Percentiles rank a stretch among this genome's conserved stretches.
Evolutionary conservation across 1,140 invertebrate genomes (phyloP).

Genomic region (Drosophila novamexicana): DNA sequence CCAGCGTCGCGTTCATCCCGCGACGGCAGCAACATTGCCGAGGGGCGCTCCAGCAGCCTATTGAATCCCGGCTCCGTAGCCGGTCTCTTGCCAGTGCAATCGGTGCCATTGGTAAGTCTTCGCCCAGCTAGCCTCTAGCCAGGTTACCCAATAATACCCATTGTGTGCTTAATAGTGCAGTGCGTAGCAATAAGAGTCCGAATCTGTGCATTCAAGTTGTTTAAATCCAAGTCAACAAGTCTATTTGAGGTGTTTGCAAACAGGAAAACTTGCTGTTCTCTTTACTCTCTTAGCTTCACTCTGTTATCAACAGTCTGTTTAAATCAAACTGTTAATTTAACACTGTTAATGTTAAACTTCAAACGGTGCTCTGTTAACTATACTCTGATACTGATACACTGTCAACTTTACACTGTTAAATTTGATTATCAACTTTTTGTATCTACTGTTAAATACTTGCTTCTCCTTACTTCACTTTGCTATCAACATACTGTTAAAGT

Average conservation of each 20-base stretch:
- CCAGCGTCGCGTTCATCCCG: slow-evolving; percentile 75
- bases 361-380: background rate
- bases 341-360: background rate
- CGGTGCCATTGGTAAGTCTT: slow-evolving; percentile 92
- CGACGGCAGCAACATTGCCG: slow-evolving; percentile 52
- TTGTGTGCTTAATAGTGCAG: too few relatives aligned
- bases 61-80: slow-evolving; percentile 87
- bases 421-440: background rate
- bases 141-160: background rate
- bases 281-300: background rate
- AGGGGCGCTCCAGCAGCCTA: slow-evolving; percentile 50
- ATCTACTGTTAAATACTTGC: background rate
- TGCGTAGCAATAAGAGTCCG: too few relatives aligned
- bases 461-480: too few relatives aligned
- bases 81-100: slow-evolving; percentile 92
- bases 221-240: too few relatives aligned
- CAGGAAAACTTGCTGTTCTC: background rate
- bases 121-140: background rate
- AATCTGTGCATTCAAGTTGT: background rate
- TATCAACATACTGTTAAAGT: too few relatives aligned
- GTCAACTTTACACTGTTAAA: too few relatives aligned
- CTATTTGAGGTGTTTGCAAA: too few relatives aligned
- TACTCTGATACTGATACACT: too few relatives aligned
- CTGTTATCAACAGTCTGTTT: background rate
- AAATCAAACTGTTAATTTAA: background rate